A percentile compares a stretch with the other conserved stretches of the same genome.
Evolutionary conservation across 64 coral and sea anemone species (phyloP).

Genomic region (Montipora foliosa): DNA sequence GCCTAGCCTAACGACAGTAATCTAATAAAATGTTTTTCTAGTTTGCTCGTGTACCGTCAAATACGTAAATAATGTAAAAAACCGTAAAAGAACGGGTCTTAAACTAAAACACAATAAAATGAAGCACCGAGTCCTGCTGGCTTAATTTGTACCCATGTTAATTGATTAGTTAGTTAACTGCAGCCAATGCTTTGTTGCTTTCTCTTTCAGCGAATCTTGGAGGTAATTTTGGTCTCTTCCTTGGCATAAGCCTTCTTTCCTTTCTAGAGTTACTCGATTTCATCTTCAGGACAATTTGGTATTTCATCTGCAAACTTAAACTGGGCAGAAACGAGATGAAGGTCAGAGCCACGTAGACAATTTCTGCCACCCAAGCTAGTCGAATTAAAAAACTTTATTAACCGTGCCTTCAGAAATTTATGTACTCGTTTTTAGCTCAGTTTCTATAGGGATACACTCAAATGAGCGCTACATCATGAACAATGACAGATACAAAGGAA

Average conservation of each 20-base stretch:
- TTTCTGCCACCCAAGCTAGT: no score
- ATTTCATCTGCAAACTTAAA: background rate
- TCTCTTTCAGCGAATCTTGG: slow-evolving; percentile 27
- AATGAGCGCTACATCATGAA: no score
- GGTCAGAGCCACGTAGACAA: background rate
- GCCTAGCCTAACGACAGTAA: background rate
- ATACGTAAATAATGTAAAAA: no score
- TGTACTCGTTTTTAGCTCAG: no score
- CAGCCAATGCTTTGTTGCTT: background rate
- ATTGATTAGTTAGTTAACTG: background rate
- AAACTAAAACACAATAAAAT: no score
- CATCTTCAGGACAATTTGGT: background rate
- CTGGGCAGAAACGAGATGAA: background rate
- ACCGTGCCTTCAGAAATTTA: no score
- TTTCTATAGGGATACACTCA: no score
- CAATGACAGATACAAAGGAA: no score
- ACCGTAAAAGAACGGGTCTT: no score
- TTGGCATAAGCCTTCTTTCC: slow-evolving; percentile 39
- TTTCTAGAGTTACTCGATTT: slow-evolving; percentile 37
- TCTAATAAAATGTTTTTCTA: background rate
- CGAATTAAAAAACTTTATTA: no score
- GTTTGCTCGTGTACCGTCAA: background rate
- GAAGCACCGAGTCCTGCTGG: no score
- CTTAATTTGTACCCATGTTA: no score
- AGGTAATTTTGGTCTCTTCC: slow-evolving; percentile 60